Evolutionary conservation across 1,140 invertebrate genomes (phyloP).

Genomic region (Arion vulgaris): DNA sequence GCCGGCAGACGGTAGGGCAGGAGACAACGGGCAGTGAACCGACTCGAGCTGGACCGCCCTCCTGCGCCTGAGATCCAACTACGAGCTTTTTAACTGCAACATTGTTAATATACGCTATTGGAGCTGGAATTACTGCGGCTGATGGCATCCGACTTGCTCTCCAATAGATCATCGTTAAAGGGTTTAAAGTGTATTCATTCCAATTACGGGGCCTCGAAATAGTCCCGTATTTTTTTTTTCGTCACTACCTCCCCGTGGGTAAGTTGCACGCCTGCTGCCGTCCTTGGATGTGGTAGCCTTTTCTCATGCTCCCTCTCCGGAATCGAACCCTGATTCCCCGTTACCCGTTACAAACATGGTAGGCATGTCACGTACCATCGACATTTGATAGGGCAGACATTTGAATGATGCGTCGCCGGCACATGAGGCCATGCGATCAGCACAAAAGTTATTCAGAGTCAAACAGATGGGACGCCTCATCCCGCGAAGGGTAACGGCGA

Average conservation of each 20-base stretch:
- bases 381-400: slow-evolving; percentile 5
- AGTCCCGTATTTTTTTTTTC: slow-evolving; percentile 89
- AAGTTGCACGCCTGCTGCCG: slow-evolving; percentile 88
- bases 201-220: slow-evolving; percentile 79
- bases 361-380: slow-evolving; percentile 16
- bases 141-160: not conserved
- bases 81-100: not conserved
- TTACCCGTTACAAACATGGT: slow-evolving; percentile 39
- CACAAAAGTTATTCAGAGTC: not conserved
- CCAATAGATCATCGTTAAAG: slow-evolving; percentile 1
- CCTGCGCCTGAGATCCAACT: no score
- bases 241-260: slow-evolving; percentile 87
- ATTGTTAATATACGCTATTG: slow-evolving; percentile 3
- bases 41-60: not conserved
- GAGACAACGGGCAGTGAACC: no score
- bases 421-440: not conserved
- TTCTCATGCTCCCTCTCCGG: slow-evolving; percentile 87
- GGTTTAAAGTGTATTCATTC: no score
- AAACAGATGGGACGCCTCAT: not conserved
- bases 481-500: not conserved
- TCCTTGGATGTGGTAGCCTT: slow-evolving; percentile 92
- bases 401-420: slow-evolving; percentile 1
- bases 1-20: no score
- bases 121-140: no score
- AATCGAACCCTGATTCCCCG: slow-evolving; percentile 69